Conservation (phyloP, 1,140 invertebrate species). For the Tachypleus tridentatus region DNA sequence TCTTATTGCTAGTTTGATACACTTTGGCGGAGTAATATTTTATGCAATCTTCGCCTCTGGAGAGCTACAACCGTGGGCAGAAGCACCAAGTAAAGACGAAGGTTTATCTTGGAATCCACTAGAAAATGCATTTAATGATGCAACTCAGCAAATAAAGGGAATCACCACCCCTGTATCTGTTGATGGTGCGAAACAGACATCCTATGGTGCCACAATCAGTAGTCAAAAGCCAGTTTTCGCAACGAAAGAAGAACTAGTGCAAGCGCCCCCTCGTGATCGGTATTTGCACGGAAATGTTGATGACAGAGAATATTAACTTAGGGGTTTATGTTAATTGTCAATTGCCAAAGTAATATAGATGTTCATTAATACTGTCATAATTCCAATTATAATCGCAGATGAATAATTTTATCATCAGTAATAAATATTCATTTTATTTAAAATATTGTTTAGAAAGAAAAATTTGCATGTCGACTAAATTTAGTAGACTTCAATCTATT, state of each 20-base stretch:
- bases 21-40: slow-evolving; percentile 90
- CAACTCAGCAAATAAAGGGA: background rate
- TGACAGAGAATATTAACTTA: slow-evolving; percentile 16
- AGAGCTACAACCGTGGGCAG: slow-evolving; percentile 91
- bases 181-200: slow-evolving; percentile 5
- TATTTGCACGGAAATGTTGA: slow-evolving; percentile 22
- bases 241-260: slow-evolving; percentile 19
- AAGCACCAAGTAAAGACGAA: slow-evolving; percentile 40
- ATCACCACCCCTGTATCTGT: background rate
- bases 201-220: slow-evolving; percentile 17
- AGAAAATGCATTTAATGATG: slow-evolving; percentile 16
- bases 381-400: too few relatives aligned
- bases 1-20: slow-evolving; percentile 85
- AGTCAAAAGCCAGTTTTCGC: slow-evolving; percentile 16
- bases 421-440: too few relatives aligned
- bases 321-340: too few relatives aligned
- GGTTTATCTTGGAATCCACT: slow-evolving; percentile 25
- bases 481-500: too few relatives aligned
- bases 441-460: too few relatives aligned
- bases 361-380: too few relatives aligned
- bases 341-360: too few relatives aligned
- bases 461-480: too few relatives aligned
- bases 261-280: slow-evolving; percentile 19
- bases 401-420: too few relatives aligned
- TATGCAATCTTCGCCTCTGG: slow-evolving; percentile 96